Conservation (phyloP, 2,888 invertebrate species). For the Ashinkailepas kermadecensis region DNA sequence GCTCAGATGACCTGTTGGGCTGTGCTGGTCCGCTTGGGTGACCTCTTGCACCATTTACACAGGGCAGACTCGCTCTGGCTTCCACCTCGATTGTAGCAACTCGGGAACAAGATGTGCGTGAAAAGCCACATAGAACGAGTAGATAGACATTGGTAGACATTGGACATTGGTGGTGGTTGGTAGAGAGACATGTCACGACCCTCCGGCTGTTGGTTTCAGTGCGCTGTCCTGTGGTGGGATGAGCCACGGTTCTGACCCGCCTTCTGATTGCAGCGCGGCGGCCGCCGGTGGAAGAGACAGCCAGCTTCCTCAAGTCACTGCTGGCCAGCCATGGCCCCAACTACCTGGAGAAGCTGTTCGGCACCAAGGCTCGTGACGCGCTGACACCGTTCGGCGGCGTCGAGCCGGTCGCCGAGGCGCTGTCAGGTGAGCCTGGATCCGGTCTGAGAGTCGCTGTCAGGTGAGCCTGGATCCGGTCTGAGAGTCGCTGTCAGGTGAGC, state of each 20-base stretch:
- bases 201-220: slow-evolving; percentile 26
- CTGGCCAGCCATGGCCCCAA: slow-evolving; percentile 92
- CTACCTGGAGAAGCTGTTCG: slow-evolving; percentile 92
- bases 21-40: too few relatives aligned
- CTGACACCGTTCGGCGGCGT: slow-evolving; percentile 87
- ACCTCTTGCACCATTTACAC: too few relatives aligned
- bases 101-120: neutral
- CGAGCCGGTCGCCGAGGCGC: slow-evolving; percentile 88
- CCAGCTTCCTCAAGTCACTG: slow-evolving; percentile 86
- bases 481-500: too few relatives aligned
- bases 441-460: too few relatives aligned
- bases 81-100: too few relatives aligned
- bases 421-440: slow-evolving; percentile 60
- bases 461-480: too few relatives aligned
- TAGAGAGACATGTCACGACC: neutral
- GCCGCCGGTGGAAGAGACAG: slow-evolving; percentile 93
- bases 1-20: too few relatives aligned
- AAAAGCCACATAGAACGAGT: neutral
- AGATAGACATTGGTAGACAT: too few relatives aligned
- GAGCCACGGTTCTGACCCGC: too few relatives aligned
- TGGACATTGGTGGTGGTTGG: too few relatives aligned
- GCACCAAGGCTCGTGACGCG: slow-evolving; percentile 86
- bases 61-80: too few relatives aligned
- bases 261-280: slow-evolving; percentile 65
- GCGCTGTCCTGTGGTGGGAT: too few relatives aligned